Evolutionary conservation across 2,113 vertebrate species (phyloP).

Genomic region (Dromaius novaehollandiae): DNA sequence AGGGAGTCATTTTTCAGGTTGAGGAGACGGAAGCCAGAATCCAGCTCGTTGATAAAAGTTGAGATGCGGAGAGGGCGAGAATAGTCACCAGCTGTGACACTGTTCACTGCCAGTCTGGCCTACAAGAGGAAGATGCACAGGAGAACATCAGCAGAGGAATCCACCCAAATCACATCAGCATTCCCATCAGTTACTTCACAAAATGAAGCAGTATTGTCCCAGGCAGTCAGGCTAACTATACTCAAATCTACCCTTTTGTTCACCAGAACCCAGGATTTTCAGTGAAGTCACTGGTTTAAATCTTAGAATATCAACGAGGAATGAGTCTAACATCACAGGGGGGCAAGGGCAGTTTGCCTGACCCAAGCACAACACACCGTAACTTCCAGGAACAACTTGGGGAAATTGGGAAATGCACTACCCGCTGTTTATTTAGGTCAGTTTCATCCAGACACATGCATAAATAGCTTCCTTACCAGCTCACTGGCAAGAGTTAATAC

Average conservation of each 20-base stretch:
- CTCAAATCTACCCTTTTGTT: not conserved
- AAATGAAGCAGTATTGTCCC: not conserved
- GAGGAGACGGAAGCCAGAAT: conserved; percentile 96
- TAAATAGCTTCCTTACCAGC: conserved; percentile 81
- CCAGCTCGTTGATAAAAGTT: conserved; percentile 95
- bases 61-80: conserved; percentile 93
- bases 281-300: not conserved
- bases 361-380: accelerated
- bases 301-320: not conserved
- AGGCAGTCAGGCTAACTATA: not conserved
- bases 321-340: not conserved
- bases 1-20: conserved; percentile 98
- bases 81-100: conserved; percentile 96
- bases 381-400: not conserved
- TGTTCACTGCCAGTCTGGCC: conserved; percentile 96
- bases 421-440: not conserved
- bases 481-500: conserved; percentile 95
- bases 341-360: not conserved
- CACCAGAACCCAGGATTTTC: not conserved
- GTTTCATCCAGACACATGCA: not conserved
- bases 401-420: not conserved
- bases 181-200: not conserved
- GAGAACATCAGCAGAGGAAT: not conserved
- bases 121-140: not conserved
- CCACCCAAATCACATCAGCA: not conserved